Evolutionary conservation across 2,113 vertebrate genomes (phyloP).

Genomic region (Spea multiplicata): DNA sequence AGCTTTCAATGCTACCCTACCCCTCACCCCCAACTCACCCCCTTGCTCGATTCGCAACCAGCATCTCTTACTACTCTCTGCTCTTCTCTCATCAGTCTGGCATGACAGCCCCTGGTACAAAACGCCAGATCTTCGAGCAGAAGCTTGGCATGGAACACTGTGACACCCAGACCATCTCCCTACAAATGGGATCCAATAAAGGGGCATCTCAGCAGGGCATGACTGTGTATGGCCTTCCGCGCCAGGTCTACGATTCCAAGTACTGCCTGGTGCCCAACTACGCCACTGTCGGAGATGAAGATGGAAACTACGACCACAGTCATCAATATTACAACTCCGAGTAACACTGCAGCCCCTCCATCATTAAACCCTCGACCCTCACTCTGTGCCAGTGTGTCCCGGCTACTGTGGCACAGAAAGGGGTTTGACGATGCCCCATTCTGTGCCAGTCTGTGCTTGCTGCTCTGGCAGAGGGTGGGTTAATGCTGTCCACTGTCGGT

Average conservation of each 20-base stretch:
- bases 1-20: too few species aligned
- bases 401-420: conserved; percentile 13
- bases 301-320: conserved; percentile 68
- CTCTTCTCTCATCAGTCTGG: conserved; percentile 68
- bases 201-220: conserved; percentile 89
- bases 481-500: neutral
- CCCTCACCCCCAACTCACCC: too few species aligned
- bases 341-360: conserved; percentile 52
- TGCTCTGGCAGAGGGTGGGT: conserved; percentile 1
- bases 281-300: conserved; percentile 53
- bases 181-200: conserved; percentile 97
- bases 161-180: conserved; percentile 80
- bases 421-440: neutral
- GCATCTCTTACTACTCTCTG: neutral
- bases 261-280: conserved; percentile 71
- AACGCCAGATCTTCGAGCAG: conserved; percentile 91
- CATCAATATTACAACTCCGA: conserved; percentile 83
- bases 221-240: conserved; percentile 89
- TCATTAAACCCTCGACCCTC: conserved; percentile 21
- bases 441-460: neutral
- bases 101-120: conserved; percentile 91
- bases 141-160: conserved; percentile 86
- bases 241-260: conserved; percentile 91
- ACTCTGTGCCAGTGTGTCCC: conserved; percentile 36
- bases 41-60: neutral